A percentile compares a stretch with the other conserved stretches of the same genome.
phyloP scores from a whole-genome alignment of 2,113 vertebrate species.

The Ploceus nigricollis region DNA sequence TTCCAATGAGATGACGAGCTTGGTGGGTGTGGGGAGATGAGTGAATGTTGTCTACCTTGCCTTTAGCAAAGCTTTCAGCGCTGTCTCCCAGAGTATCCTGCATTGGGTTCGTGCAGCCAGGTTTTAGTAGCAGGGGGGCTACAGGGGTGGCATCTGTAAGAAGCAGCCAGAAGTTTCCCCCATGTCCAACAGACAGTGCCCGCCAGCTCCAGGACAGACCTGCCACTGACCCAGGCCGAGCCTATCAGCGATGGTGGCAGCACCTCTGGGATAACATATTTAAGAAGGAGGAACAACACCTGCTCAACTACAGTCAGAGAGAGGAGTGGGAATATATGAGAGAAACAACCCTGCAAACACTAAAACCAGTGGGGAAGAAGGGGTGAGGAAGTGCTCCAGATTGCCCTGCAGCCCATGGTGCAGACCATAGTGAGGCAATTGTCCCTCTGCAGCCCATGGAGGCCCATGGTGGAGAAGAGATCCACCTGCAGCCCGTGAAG shows the following conservation, averaged over 20 bases:
- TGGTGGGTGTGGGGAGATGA: not conserved
- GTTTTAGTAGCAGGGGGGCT: not conserved
- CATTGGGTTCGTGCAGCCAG: not conserved
- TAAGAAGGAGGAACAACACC: not conserved
- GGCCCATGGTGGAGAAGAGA: not conserved
- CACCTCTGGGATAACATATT: not conserved
- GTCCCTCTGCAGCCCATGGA: not conserved
- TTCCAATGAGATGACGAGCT: not conserved
- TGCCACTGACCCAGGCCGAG: rapidly evolving
- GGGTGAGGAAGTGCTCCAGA: not conserved
- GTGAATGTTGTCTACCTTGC: not conserved
- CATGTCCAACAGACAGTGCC: not conserved
- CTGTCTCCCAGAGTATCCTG: not conserved
- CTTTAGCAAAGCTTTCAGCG: not conserved
- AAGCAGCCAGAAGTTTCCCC: not conserved
- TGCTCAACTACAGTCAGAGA: not conserved
- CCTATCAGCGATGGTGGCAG: rapidly evolving
- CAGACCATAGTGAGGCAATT: not conserved
- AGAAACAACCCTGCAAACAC: not conserved
- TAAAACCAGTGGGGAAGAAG: not conserved
- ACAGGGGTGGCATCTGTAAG: not conserved
- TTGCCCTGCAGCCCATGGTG: not conserved
- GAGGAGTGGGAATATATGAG: rapidly evolving
- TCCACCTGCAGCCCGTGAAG: not conserved
- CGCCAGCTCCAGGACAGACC: not conserved